Conservation (phyloP, 2,113 vertebrate species). For the Semnornis frantzii region DNA sequence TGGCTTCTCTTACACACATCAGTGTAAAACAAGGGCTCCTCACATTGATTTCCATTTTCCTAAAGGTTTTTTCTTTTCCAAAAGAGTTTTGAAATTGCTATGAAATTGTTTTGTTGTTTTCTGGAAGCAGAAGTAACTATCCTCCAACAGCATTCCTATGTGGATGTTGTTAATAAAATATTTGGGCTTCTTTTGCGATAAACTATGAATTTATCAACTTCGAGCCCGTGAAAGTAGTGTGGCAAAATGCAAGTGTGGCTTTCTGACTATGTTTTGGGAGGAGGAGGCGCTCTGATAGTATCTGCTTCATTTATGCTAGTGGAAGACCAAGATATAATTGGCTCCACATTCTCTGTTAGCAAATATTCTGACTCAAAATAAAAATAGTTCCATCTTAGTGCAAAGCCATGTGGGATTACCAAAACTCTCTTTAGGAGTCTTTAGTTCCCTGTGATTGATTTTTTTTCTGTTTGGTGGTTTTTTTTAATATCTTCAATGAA, state of each 20-base stretch:
- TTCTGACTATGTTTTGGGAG: neutral
- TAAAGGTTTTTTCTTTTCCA: neutral
- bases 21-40: neutral
- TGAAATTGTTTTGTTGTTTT: neutral
- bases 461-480: neutral
- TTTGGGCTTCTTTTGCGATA: neutral
- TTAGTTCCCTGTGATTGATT: neutral
- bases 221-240: neutral
- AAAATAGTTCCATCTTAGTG: neutral
- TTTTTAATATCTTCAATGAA: neutral
- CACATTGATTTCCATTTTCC: neutral
- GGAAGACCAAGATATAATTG: neutral
- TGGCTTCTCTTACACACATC: neutral
- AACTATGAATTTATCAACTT: neutral
- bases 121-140: neutral
- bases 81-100: neutral
- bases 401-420: neutral
- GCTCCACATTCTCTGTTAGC: neutral
- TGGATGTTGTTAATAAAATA: neutral
- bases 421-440: neutral
- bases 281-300: neutral
- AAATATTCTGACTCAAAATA: neutral
- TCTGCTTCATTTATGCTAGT: neutral
- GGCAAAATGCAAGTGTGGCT: neutral
- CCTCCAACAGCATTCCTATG: neutral